Conservation (phyloP, 2,113 vertebrate species). For the Python bivittatus region DNA sequence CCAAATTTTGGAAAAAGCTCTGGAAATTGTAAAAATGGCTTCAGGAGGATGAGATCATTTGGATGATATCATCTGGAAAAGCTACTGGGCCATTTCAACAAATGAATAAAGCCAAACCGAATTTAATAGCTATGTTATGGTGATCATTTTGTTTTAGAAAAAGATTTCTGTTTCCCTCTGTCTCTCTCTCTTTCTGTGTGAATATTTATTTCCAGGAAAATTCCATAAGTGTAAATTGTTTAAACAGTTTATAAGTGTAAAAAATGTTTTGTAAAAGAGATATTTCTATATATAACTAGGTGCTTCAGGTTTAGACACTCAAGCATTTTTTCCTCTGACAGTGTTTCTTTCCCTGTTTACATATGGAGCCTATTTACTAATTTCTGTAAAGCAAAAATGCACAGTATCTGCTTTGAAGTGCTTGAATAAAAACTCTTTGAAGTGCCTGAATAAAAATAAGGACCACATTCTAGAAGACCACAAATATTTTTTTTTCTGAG, state of each 20-base stretch:
- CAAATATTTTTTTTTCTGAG: conserved; percentile 42
- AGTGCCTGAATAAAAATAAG: neutral
- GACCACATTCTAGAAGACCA: conserved; percentile 23
- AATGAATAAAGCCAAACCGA: neutral
- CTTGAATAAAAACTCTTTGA: conserved; percentile 22
- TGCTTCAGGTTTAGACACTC: conserved; percentile 45
- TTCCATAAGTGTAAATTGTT: conserved; percentile 15
- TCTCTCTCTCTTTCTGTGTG: neutral
- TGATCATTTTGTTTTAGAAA: neutral
- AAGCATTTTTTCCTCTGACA: conserved; percentile 55
- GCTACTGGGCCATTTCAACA: conserved; percentile 21
- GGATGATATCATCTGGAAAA: too few species aligned
- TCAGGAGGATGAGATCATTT: too few species aligned
- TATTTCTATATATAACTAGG: conserved; percentile 48
- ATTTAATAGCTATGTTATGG: neutral
- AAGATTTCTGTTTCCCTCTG: neutral
- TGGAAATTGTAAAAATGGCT: too few species aligned
- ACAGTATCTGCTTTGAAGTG: conserved; percentile 43
- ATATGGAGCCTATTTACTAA: conserved; percentile 58
- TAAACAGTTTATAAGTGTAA: conserved; percentile 31
- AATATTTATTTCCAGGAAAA: conserved; percentile 37
- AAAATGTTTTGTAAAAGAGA: conserved; percentile 48
- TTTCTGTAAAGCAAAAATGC: conserved; percentile 46
- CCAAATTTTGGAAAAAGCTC: too few species aligned
- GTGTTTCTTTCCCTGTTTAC: conserved; percentile 22